Evolutionary conservation across 2,113 vertebrate genomes (phyloP).

Genomic region (Nansenia antarctica): DNA sequence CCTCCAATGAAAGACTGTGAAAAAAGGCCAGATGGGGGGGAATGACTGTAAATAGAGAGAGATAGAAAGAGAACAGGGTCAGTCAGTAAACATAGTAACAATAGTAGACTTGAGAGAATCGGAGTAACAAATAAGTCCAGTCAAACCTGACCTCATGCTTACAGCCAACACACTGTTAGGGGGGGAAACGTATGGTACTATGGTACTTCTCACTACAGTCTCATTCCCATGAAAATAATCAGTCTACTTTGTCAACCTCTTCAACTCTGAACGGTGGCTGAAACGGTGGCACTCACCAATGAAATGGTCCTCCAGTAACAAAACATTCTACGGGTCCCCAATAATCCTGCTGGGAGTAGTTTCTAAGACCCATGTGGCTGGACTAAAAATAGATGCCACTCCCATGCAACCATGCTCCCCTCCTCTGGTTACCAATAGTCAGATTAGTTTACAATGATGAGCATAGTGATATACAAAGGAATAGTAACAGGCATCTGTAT

Average conservation of each 20-base stretch:
- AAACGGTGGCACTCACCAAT: slow-evolving; percentile 42
- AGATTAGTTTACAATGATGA: neutral
- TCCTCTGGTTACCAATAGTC: slow-evolving; percentile 3
- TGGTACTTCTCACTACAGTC: neutral
- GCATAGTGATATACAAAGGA: neutral
- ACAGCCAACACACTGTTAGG: neutral
- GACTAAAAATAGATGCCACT: slow-evolving; percentile 64
- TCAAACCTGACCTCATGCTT: neutral
- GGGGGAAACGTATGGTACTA: neutral
- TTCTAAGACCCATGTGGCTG: slow-evolving; percentile 43
- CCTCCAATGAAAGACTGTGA: slow-evolving; percentile 34
- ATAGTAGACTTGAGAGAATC: too few species aligned
- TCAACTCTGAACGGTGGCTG: neutral
- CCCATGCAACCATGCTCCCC: neutral
- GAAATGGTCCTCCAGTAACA: neutral
- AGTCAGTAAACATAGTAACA: too few species aligned
- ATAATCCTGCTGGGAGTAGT: slow-evolving; percentile 13
- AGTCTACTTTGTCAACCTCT: too few species aligned
- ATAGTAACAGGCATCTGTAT: too few species aligned
- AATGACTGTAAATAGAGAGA: neutral
- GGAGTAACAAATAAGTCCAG: too few species aligned
- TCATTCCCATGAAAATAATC: too few species aligned
- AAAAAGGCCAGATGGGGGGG: slow-evolving; percentile 48
- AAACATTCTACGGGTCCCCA: slow-evolving; percentile 1
- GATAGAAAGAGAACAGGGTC: neutral